Percentiles rank a stretch among this genome's conserved stretches.
phyloP scores from a whole-genome alignment of 2,113 vertebrate species.

The Bolborhynchus lineola region DNA sequence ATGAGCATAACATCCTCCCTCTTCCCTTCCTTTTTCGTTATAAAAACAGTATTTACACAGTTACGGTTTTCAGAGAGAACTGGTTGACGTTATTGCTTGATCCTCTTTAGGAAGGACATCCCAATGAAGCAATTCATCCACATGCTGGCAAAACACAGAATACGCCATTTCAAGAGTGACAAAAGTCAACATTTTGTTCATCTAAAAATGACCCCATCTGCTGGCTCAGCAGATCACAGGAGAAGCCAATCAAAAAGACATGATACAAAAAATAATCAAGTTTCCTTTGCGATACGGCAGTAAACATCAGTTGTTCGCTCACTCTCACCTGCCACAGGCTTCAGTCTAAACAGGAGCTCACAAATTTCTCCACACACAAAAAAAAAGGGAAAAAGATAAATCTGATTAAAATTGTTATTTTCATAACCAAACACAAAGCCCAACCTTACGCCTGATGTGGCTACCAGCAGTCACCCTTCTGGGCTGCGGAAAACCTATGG shows the following conservation, averaged over 20 bases:
- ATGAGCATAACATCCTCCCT: not conserved
- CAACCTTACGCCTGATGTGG: not conserved
- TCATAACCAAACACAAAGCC: constrained; percentile 45
- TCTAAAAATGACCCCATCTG: constrained; percentile 14
- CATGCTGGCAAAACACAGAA: constrained; percentile 12
- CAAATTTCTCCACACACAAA: not conserved
- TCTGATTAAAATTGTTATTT: constrained; percentile 17
- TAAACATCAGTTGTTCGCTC: constrained; percentile 49
- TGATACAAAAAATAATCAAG: constrained; percentile 9
- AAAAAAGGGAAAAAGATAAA: not conserved
- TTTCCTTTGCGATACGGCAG: constrained; percentile 46
- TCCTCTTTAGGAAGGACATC: constrained; percentile 25
- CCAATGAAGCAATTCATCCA: not conserved
- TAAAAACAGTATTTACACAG: constrained; percentile 13
- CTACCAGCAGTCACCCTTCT: not conserved
- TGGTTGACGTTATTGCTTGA: constrained; percentile 75
- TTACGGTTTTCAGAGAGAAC: constrained; percentile 13
- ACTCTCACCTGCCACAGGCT: constrained; percentile 30
- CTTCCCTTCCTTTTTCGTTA: constrained; percentile 5
- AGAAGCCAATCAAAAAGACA: constrained; percentile 42
- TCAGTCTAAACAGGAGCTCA: constrained; percentile 33
- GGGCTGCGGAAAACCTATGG: not conserved
- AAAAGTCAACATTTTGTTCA: constrained; percentile 18
- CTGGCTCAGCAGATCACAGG: not conserved
- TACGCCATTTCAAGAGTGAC: constrained; percentile 19